Evolutionary conservation across 2,113 vertebrate genomes (phyloP), one percentile per base, ranked within the genome.

Genomic region (Ceratotherium simum): DNA sequence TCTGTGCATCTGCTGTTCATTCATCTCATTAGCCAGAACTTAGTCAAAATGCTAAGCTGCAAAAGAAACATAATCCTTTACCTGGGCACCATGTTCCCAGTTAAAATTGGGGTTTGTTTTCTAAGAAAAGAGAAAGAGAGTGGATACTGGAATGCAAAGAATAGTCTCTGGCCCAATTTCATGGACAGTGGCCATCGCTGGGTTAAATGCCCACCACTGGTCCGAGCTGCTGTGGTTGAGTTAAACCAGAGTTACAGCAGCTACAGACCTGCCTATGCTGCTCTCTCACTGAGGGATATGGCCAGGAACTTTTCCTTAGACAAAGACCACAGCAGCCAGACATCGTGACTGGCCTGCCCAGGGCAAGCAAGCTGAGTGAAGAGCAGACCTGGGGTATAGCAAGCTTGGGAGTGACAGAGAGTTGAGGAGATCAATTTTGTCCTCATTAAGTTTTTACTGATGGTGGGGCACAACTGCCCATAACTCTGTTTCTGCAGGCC

Each of bases 391-490:
- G 8, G 60, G 73, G 39, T 75, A 51, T 27, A n/a, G 20, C 73
- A 80, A 75, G 10, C 25, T 67, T 48, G 29, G 64, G 48, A 72
- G 54, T 90, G 46, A 88, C 51, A 84, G 42, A 18, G 46, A 97
- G 95, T 73, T 95, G 76, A 97, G 98, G 88, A 93, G 64, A 92
- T 81, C 91, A 95, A 60, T 97, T 98, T 95, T 95, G 46, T 85
- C 42, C 97, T 91, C 81, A 85, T 97, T 97, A 92, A 95, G 70
- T 36, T 98, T 96, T 96, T 97, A 91, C 91, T 93, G 89, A 94
- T 95, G 91, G 12, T 25, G 14, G 36, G 3, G 16, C 31, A 95
- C 67, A 95, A 88, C 31, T 97, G 60, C 80, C 51, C 25, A 67
- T 81, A 94, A 72, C 80, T 58, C 20, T 84, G 60, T 82, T 95